A percentile compares a stretch with the other conserved stretches of the same genome.
Evolutionary conservation across 1,140 invertebrate genomes (phyloP).

Genomic region (Elymnias hypermnestra): DNA sequence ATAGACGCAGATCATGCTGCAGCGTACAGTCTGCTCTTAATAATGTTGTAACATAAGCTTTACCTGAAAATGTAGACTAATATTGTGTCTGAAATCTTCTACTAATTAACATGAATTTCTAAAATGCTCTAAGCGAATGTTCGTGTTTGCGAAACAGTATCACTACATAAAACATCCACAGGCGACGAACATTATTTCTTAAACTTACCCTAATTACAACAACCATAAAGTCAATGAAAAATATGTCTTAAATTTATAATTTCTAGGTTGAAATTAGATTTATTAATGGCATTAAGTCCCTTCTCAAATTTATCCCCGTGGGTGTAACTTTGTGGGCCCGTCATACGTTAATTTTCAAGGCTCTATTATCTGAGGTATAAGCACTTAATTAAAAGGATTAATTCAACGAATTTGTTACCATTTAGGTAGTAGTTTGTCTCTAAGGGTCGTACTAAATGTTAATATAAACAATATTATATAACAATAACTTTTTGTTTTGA

Average conservation of each 20-base stretch:
- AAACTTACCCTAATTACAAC: background rate
- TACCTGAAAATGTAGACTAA: too few species aligned
- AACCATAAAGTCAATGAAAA: background rate
- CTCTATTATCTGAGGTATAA: background rate
- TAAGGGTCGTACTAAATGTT: too few species aligned
- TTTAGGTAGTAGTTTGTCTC: too few species aligned
- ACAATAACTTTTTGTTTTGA: too few species aligned
- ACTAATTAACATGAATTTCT: background rate
- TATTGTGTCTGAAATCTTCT: too few species aligned
- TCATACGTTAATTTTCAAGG: background rate
- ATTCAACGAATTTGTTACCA: too few species aligned
- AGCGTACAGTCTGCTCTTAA: too few species aligned
- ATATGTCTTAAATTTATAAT: background rate
- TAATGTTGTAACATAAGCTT: too few species aligned
- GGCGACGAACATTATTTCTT: background rate
- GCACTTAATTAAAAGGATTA: too few species aligned
- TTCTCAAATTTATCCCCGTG: background rate
- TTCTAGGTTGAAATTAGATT: background rate
- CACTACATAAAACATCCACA: conserved; percentile 5
- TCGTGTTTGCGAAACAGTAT: background rate
- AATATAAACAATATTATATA: too few species aligned
- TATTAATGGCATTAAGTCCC: background rate
- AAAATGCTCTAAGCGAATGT: background rate
- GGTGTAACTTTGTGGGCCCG: background rate
- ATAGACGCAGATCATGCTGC: too few species aligned